These are phyloP conservation scores for Drosophila novamexicana DNA, from an alignment of 1,140 invertebrate species.

Conservation along the genomic window DNA sequence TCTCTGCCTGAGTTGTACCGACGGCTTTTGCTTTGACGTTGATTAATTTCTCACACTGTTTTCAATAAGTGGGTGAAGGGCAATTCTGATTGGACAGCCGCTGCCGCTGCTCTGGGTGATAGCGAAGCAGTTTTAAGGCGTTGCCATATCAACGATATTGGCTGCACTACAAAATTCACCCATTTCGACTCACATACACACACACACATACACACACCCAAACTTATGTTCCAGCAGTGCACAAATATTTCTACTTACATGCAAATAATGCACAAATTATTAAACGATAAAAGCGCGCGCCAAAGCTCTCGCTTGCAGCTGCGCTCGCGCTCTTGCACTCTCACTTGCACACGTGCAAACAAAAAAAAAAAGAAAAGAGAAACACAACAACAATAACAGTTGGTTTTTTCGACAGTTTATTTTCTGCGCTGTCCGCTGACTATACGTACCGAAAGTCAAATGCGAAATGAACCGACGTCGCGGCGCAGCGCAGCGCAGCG, in stretches of 20 bases:
- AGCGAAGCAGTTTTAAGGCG: slow-evolving; percentile 8
- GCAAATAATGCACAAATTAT: slow-evolving; percentile 38
- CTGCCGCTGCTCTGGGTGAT: not conserved
- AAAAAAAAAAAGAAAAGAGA: slow-evolving; percentile 42
- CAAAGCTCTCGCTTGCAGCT: slow-evolving; percentile 25
- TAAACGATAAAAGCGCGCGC: slow-evolving; percentile 36
- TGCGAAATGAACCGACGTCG: slow-evolving; percentile 52
- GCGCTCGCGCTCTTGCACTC: slow-evolving; percentile 50
- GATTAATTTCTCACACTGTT: slow-evolving; percentile 36
- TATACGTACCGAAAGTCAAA: slow-evolving; percentile 66
- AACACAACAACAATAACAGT: slow-evolving; percentile 46
- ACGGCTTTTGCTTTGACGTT: slow-evolving; percentile 5
- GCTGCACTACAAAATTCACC: slow-evolving; percentile 15
- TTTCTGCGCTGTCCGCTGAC: slow-evolving; percentile 36
- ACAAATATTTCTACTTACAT: slow-evolving; percentile 35
- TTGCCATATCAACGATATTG: slow-evolving; percentile 18
- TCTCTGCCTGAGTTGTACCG: not conserved
- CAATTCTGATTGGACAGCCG: slow-evolving; percentile 30
- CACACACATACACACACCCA: slow-evolving; percentile 5
- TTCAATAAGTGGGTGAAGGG: slow-evolving; percentile 49
- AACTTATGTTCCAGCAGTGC: not conserved
- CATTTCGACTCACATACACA: not conserved
- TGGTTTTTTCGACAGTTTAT: slow-evolving; percentile 27
- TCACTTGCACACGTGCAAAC: slow-evolving; percentile 61
- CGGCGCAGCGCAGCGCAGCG: slow-evolving; percentile 32